These are phyloP conservation scores for Aphrophora alni DNA, from an alignment of 2,888 invertebrate species.

Conservation along the genomic window DNA sequence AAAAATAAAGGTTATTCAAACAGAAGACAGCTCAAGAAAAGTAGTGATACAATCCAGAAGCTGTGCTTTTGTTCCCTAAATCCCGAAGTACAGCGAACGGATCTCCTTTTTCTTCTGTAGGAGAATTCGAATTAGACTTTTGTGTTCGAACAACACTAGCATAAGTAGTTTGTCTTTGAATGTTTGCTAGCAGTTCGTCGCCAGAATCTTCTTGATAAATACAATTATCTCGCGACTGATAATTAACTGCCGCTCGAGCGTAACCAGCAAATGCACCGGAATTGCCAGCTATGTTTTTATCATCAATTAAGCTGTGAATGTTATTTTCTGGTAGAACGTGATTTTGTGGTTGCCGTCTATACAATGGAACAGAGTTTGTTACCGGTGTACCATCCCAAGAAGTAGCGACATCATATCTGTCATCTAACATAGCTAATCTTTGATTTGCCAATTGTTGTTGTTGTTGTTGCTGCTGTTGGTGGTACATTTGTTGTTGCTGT, in stretches of 20 bases:
- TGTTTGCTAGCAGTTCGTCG: constrained; percentile 38
- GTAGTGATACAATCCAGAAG: constrained; percentile 63
- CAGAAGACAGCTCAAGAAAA: constrained; percentile 58
- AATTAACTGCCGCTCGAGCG: constrained; percentile 35
- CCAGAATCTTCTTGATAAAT: constrained; percentile 27
- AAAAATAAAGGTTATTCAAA: background rate
- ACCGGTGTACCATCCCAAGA: constrained; percentile 34
- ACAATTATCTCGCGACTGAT: constrained; percentile 32
- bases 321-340: constrained; percentile 50
- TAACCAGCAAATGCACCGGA: constrained; percentile 39
- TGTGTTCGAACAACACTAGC: constrained; percentile 39
- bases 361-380: constrained; percentile 47
- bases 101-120: constrained; percentile 52
- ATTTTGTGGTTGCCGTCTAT: constrained; percentile 54
- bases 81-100: constrained; percentile 61
- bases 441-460: constrained; percentile 42
- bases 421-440: constrained; percentile 6
- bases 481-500: constrained; percentile 41
- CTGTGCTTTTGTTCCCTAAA: constrained; percentile 58
- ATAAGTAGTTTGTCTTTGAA: constrained; percentile 37
- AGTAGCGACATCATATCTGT: constrained; percentile 36
- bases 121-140: constrained; percentile 36
- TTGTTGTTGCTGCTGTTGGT: constrained; percentile 45
- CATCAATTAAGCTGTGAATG: constrained; percentile 43
- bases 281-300: constrained; percentile 39